phyloP scores from a whole-genome alignment of 2,797 vertebrate species.

The Saxicola maurus region DNA sequence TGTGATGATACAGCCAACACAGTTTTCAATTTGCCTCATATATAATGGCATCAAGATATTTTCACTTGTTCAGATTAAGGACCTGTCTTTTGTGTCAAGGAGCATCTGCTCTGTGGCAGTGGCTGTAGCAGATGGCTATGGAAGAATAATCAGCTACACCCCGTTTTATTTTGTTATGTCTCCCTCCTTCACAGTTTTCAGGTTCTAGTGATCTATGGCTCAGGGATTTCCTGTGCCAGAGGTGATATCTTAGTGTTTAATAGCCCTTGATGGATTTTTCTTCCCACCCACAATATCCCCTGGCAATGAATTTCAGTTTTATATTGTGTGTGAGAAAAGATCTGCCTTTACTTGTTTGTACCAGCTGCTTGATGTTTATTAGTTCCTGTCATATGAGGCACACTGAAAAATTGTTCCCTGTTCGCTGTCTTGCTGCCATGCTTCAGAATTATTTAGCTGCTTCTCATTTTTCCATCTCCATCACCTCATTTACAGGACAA shows the following conservation, averaged over 20 bases:
- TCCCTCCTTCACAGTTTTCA: not conserved
- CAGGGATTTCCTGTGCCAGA: not conserved
- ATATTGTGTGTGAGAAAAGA: not conserved
- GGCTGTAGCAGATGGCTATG: not conserved
- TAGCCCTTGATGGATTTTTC: not conserved
- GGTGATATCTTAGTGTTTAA: not conserved
- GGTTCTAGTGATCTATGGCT: not conserved
- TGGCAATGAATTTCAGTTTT: slow-evolving; percentile 4
- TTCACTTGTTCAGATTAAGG: not conserved
- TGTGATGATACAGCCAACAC: not conserved
- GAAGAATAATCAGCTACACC: not conserved
- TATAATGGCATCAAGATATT: not conserved
- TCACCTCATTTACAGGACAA: not conserved
- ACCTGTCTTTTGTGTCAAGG: not conserved
- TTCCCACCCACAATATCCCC: not conserved
- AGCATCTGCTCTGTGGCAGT: not conserved
- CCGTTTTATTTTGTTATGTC: not conserved
- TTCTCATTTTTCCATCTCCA: not conserved
- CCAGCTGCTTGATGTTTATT: not conserved
- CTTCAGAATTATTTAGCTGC: not conserved
- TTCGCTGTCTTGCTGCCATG: not conserved
- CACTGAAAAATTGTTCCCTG: not conserved
- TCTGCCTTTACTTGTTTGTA: slow-evolving; percentile 4
- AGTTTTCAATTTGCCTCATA: not conserved
- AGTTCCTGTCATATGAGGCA: not conserved